phyloP scores from a whole-genome alignment of 2,113 vertebrate species.

The Colinus virginianus region DNA sequence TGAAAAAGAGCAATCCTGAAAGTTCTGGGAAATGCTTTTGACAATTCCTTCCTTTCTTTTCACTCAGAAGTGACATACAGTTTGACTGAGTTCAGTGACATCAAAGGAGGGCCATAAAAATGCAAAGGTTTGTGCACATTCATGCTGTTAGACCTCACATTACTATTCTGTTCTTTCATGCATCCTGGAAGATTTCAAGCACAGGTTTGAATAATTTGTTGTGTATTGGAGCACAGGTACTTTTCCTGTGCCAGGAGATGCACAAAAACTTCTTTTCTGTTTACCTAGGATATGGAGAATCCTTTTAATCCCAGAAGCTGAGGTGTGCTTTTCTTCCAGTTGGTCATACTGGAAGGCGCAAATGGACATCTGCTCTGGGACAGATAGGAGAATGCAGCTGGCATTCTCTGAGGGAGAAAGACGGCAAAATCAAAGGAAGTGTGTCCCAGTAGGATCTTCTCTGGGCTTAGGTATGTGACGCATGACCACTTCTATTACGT shows the following conservation, averaged over 20 bases:
- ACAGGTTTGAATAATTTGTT: background rate
- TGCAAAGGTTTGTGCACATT: background rate
- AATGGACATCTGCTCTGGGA: background rate
- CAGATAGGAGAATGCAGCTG: background rate
- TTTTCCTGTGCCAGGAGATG: background rate
- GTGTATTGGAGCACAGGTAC: background rate
- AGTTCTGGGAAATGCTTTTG: background rate
- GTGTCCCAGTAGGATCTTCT: background rate
- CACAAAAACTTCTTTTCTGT: background rate
- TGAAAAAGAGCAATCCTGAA: background rate
- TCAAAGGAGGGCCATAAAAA: background rate
- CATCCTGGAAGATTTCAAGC: background rate
- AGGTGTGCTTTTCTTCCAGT: background rate
- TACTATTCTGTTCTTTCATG: background rate
- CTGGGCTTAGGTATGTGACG: background rate
- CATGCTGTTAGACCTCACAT: fast-evolving
- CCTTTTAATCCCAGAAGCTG: background rate
- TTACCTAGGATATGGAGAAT: background rate
- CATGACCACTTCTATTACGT: background rate
- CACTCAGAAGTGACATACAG: background rate
- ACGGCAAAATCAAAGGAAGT: background rate
- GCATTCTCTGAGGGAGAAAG: background rate
- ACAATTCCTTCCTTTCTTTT: background rate
- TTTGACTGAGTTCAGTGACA: background rate
- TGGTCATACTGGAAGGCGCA: background rate